Conservation (phyloP, 2,113 vertebrate genomes). For the Dromiciops gliroides region DNA sequence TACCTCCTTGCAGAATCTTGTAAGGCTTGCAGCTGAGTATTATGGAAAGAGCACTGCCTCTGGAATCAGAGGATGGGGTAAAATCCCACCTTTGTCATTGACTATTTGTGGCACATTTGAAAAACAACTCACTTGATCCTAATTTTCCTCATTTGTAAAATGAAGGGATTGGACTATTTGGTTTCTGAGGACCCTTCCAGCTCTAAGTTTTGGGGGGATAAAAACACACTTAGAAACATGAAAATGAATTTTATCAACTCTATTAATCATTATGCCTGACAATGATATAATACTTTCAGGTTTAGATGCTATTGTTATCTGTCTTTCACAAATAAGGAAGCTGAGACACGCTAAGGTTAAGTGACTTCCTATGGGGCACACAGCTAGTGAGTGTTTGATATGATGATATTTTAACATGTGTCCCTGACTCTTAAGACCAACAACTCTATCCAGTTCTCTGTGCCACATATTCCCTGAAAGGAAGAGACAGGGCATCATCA, state of each 20-base stretch:
- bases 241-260: neutral
- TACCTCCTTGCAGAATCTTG: too few relatives aligned
- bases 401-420: neutral
- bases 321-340: slow-evolving; percentile 11
- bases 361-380: neutral
- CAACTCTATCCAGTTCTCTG: neutral
- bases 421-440: neutral
- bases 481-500: neutral
- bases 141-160: neutral
- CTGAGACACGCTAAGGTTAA: neutral
- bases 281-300: neutral
- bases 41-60: too few relatives aligned
- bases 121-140: neutral
- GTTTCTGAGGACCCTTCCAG: neutral
- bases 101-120: too few relatives aligned
- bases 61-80: too few relatives aligned
- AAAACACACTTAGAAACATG: neutral
- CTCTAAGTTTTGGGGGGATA: neutral
- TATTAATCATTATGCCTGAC: neutral
- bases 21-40: too few relatives aligned
- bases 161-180: neutral
- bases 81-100: neutral
- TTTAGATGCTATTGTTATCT: neutral
- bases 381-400: neutral
- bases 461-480: neutral